Evolutionary conservation across 2,113 vertebrate genomes (phyloP).

Genomic region (Blennius ocellaris): DNA sequence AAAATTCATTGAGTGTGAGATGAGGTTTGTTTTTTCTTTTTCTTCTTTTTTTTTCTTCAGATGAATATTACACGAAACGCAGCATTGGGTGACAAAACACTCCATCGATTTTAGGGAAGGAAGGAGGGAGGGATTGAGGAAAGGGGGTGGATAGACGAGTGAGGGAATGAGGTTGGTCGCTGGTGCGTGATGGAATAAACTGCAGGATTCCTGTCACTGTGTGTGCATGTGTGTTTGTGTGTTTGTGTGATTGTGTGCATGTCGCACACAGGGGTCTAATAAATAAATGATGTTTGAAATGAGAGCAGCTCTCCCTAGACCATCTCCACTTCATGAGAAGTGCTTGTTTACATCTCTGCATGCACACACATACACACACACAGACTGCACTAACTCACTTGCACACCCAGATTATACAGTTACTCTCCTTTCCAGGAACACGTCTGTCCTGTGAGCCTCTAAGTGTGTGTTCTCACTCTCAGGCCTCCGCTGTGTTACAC

Average conservation of each 20-base stretch:
- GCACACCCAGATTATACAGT: neutral
- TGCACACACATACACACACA: conserved; percentile 1
- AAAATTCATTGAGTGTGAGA: conserved; percentile 80
- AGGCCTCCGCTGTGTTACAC: conserved; percentile 33
- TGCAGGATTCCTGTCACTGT: conserved; percentile 70
- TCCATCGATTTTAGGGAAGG: conserved; percentile 66
- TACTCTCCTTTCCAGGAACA: conserved; percentile 63
- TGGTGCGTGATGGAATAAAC: conserved; percentile 77
- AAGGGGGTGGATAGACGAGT: conserved; percentile 40
- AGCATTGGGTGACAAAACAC: conserved; percentile 74
- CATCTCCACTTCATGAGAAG: conserved; percentile 74
- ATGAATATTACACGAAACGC: conserved; percentile 76
- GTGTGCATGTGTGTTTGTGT: conserved; percentile 39
- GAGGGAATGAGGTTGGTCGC: conserved; percentile 79
- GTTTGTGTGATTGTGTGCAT: conserved; percentile 34
- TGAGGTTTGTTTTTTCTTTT: conserved; percentile 33
- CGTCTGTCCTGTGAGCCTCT: conserved; percentile 36
- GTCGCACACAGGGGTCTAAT: conserved; percentile 72
- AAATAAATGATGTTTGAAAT: conserved; percentile 85
- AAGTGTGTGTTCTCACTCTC: conserved; percentile 62
- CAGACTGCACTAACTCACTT: neutral
- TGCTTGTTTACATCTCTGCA: conserved; percentile 68
- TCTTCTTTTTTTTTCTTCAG: conserved; percentile 50
- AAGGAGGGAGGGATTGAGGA: conserved; percentile 32
- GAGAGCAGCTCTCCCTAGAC: conserved; percentile 83